Base-by-base conservation (phyloP, 2,888 invertebrate species). In the Magallana nippona region DNA sequence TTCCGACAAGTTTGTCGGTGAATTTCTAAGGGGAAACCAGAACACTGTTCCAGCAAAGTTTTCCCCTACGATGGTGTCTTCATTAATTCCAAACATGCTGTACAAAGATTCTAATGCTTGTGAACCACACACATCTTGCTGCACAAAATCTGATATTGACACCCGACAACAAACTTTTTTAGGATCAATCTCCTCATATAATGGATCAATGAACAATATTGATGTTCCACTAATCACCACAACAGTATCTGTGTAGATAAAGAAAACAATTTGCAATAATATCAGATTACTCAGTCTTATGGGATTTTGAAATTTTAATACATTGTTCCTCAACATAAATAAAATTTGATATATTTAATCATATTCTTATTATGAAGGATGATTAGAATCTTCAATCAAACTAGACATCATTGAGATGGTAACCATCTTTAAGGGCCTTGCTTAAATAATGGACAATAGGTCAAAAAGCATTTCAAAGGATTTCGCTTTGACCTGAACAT, bases 151-250 rank as follows among this genome's bases (percentile, higher is more conserved):
- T 56, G 55, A 1, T 13, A 82, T 27, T 78, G 56, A 78, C 27
- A 78, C 58, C 58, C 58, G 78, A 10, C 58, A 62, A n/a, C 83
- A 83, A n/a, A 79, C 78, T 10, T 62, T 79, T 2, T 22, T 27
- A 11, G 27, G 84, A 55, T 86, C 82, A 1, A 82, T 5, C 19
- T 84, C 77, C 62, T 83, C 71, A 78, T 78, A 77, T 19, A 87
- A 90, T 10, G 93, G 93, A 85, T 93, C 92, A 32, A 93, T 87
- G 71, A 92, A 86, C 3, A 89, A 88, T 56, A 93, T 81, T 27
- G 84, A 85, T 11, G 91, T 86, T 10, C 92, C 92, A 86, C 92
- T 93, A 10, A 93, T 60, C 2, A 93, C 87, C 77, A 90, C 89
- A 8, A 92, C 93, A 22, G 89, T 85, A 88, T 93, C 93, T 93